Conservation (phyloP, 2,888 invertebrate genomes). For the Cacoxenus indagator region DNA sequence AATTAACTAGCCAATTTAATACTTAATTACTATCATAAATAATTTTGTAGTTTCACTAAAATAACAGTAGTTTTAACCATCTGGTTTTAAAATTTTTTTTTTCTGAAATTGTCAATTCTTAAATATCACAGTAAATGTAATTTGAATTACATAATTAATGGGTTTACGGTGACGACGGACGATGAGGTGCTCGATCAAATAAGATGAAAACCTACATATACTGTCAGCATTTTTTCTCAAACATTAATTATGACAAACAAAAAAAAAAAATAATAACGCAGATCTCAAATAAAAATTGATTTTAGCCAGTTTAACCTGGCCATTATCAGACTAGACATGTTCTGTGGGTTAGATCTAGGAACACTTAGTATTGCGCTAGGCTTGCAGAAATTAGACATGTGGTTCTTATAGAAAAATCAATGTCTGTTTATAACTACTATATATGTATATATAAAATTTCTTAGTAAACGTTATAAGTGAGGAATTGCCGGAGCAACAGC, state of each 20-base stretch:
- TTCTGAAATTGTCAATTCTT: not conserved
- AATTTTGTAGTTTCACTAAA: constrained; percentile 1
- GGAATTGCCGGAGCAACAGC: too few relatives aligned
- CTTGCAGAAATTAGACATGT: too few relatives aligned
- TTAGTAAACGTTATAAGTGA: too few relatives aligned
- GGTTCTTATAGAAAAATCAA: too few relatives aligned
- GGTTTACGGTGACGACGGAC: not conserved
- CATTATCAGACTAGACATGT: too few relatives aligned
- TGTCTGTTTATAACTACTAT: too few relatives aligned
- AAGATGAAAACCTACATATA: not conserved
- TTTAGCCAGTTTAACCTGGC: too few relatives aligned
- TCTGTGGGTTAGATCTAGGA: too few relatives aligned
- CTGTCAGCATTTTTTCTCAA: too few relatives aligned
- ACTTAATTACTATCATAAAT: not conserved
- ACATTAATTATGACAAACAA: too few relatives aligned
- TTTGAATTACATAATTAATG: not conserved
- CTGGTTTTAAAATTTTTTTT: constrained; percentile 1
- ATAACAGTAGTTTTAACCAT: not conserved
- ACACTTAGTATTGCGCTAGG: too few relatives aligned
- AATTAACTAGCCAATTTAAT: not conserved
- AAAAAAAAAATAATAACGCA: not conserved
- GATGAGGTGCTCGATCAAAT: not conserved
- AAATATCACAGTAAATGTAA: constrained; percentile 24
- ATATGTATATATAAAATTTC: too few relatives aligned
- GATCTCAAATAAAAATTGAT: not conserved